Conservation (phyloP, 2,113 vertebrate genomes). For the Percopsis transmontana region DNA sequence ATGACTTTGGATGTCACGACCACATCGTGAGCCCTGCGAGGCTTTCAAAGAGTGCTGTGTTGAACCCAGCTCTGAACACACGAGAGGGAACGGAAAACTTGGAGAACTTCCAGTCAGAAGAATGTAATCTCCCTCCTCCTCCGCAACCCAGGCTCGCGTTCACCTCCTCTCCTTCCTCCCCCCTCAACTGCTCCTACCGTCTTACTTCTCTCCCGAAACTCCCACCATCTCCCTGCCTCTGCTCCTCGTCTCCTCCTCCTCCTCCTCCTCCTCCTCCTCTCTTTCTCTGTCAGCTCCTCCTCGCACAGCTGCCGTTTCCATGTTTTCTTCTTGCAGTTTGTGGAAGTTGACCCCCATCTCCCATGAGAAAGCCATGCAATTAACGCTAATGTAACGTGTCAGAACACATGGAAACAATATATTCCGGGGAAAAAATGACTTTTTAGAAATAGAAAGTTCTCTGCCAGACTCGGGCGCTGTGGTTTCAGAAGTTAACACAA, state of each 20-base stretch:
- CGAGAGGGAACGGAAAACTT: conserved; percentile 32
- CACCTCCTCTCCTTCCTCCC: conserved; percentile 20
- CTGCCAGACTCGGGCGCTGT: conserved; percentile 4
- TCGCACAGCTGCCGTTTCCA: not conserved
- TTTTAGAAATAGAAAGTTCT: conserved; percentile 1
- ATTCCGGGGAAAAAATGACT: not conserved
- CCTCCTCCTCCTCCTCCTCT: not conserved
- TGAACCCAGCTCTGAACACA: conserved; percentile 17
- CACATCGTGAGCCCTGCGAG: not conserved
- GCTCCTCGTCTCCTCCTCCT: not conserved
- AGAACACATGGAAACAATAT: not conserved
- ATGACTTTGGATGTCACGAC: not conserved
- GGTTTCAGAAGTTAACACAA: not conserved
- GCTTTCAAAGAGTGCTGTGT: not conserved
- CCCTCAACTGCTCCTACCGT: conserved; percentile 1
- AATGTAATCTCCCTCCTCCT: conserved; percentile 41
- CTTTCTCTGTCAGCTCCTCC: not conserved
- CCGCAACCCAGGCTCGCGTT: conserved; percentile 16
- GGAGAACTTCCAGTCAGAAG: conserved; percentile 23
- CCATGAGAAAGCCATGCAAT: not conserved
- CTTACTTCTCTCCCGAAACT: not conserved
- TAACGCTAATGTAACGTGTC: conserved; percentile 6
- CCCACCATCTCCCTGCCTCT: conserved; percentile 17
- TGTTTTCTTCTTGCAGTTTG: not conserved
- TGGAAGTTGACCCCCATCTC: not conserved